phyloP scores from a whole-genome alignment of 2,888 invertebrate genomes.

The Biston stratarius region DNA sequence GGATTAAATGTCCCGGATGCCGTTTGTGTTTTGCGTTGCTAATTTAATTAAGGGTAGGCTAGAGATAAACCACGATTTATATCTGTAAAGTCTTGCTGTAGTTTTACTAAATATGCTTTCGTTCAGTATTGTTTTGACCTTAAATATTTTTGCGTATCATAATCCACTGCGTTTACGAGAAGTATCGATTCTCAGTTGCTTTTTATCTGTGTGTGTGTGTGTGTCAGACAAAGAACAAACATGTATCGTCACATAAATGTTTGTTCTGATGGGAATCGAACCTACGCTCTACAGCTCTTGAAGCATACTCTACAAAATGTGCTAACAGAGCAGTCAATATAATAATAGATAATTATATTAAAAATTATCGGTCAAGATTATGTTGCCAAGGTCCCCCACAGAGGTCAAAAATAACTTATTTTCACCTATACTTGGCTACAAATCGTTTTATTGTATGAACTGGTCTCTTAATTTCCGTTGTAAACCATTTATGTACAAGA shows the following conservation, averaged over 20 bases:
- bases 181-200: too few species aligned
- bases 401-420: conserved; percentile 13
- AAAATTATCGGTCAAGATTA: conserved; percentile 17
- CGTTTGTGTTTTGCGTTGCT: conserved; percentile 26
- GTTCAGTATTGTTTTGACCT: neutral
- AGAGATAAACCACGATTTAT: conserved; percentile 18
- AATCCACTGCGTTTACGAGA: too few species aligned
- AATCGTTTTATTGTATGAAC: conserved; percentile 22
- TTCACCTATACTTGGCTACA: conserved; percentile 4
- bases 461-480: conserved; percentile 3
- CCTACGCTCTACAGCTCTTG: too few species aligned
- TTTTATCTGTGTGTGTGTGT: too few species aligned
- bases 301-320: too few species aligned
- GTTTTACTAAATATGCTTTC: neutral
- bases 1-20: conserved; percentile 21
- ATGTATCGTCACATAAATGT: too few species aligned
- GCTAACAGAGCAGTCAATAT: too few species aligned
- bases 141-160: too few species aligned
- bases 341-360: neutral
- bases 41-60: conserved; percentile 23
- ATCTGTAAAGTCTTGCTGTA: neutral
- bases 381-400: conserved; percentile 8
- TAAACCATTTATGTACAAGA: conserved; percentile 10
- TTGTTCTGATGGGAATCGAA: too few species aligned
- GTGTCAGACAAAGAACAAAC: too few species aligned